Percentiles rank a stretch among this genome's conserved stretches.
These are phyloP conservation scores for Microtus richardsoni DNA, from an alignment of 2,113 vertebrate genomes.

Conservation along the genomic window DNA sequence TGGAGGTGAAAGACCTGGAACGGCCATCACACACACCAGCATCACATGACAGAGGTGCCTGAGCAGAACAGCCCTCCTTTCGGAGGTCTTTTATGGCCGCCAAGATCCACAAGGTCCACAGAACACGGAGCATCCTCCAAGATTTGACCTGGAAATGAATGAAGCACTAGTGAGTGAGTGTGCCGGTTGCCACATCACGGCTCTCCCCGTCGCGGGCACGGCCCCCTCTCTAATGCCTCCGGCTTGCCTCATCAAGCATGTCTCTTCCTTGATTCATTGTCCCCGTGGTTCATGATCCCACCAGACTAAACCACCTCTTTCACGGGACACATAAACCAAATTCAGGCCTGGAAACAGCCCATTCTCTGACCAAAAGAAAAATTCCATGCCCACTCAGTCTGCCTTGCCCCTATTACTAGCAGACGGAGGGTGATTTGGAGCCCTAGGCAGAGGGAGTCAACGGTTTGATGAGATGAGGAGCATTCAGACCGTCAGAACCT, in stretches of 20 bases:
- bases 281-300: neutral
- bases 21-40: slow-evolving; percentile 84
- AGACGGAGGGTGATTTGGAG: neutral
- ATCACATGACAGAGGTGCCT: slow-evolving; percentile 76
- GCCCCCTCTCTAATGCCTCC: neutral
- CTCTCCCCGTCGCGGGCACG: neutral
- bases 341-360: neutral
- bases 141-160: slow-evolving; percentile 59
- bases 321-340: neutral
- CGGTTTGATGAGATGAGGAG: neutral
- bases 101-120: slow-evolving; percentile 71
- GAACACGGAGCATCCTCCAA: slow-evolving; percentile 52
- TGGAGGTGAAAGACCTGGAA: slow-evolving; percentile 69
- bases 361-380: neutral
- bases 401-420: neutral
- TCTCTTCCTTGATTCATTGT: neutral
- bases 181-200: neutral
- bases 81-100: slow-evolving; percentile 64
- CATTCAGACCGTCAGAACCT: neutral
- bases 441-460: neutral
- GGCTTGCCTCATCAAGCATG: neutral
- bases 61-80: neutral
- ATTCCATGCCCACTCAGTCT: neutral
- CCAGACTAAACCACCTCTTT: neutral
- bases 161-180: neutral